Evolutionary conservation across 1,140 invertebrate genomes (phyloP), one percentile per base, ranked within the genome.

Genomic region (Coelopa frigida): DNA sequence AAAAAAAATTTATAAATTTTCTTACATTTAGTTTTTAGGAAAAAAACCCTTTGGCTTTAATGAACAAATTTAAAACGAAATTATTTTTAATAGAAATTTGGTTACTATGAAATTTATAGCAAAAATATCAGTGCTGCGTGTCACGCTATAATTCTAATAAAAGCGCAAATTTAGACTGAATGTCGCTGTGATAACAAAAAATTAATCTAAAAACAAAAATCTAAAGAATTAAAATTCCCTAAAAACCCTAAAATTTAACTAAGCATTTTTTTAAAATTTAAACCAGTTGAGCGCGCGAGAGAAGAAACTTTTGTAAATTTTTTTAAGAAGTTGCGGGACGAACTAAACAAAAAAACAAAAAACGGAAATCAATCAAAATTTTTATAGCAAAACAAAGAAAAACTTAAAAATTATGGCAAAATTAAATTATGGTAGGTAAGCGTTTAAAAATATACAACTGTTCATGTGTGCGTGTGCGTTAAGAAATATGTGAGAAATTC

Each of bases 131-230:
- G 14, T 56, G 55, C 61, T 52, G 59, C 57, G 60, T 54, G 57
- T 59, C 61, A 57, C 60, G 57, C 56, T 60, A 63, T 61, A 63
- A 63, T 66, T 66, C 63, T 56, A 67, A 66, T 66, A 59, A 67
- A 67, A 67, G 62, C 62, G 63, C 14, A 38, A 35, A 58, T 52
- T 67, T 67, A 67, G 62, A 67, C 63, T 67, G 63, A 67, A 67
- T 63, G 63, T 67, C 62, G 51, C 63, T 67, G 63, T 67, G 63
- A 67, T 67, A 67, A 62, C 59, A 53, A 44, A 54, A 59, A 58
- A 51, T 53, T 48, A 46, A 48, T 46, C 42, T 56, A 40, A 36
- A 42, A 38, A 32, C 18, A 37, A 50, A 44, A 24, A 20, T 32
- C 7, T 26, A 23, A 42, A 50, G 37, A 38, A 39, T 32, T 35